Percentiles rank a stretch among this genome's conserved stretches.
phyloP scores from a whole-genome alignment of 2,113 vertebrate species.

The Galbula dea region DNA sequence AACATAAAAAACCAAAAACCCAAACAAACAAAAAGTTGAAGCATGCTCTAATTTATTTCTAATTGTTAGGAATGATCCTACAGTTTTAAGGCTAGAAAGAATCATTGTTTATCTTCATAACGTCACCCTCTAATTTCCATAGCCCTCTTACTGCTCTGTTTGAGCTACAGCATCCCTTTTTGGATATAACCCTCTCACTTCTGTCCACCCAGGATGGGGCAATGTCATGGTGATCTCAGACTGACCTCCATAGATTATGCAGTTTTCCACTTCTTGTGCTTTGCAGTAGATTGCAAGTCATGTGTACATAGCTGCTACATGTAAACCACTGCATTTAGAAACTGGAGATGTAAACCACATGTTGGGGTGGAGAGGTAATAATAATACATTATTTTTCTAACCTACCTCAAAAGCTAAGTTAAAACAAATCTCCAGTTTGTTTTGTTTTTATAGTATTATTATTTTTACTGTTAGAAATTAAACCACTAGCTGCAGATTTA shows the following conservation, averaged over 20 bases:
- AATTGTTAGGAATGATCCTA: neutral
- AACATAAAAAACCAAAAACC: neutral
- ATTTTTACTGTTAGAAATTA: neutral
- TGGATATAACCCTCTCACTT: neutral
- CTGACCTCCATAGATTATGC: neutral
- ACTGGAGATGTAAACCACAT: neutral
- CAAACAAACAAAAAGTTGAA: neutral
- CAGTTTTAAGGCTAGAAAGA: neutral
- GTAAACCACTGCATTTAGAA: neutral
- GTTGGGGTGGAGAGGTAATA: neutral
- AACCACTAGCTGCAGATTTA: neutral
- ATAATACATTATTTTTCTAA: neutral
- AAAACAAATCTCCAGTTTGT: neutral
- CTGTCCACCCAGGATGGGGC: too few relatives aligned
- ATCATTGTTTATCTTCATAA: neutral
- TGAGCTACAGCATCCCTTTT: neutral
- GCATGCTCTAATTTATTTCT: neutral
- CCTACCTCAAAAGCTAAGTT: neutral
- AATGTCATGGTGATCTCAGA: neutral
- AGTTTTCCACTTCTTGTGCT: neutral
- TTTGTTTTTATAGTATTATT: neutral
- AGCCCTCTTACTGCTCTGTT: neutral
- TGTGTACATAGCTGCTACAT: rapidly evolving
- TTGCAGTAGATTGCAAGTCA: neutral
- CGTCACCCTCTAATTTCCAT: neutral